Conservation (phyloP, 2,113 vertebrate species). For the Passer montanus region DNA sequence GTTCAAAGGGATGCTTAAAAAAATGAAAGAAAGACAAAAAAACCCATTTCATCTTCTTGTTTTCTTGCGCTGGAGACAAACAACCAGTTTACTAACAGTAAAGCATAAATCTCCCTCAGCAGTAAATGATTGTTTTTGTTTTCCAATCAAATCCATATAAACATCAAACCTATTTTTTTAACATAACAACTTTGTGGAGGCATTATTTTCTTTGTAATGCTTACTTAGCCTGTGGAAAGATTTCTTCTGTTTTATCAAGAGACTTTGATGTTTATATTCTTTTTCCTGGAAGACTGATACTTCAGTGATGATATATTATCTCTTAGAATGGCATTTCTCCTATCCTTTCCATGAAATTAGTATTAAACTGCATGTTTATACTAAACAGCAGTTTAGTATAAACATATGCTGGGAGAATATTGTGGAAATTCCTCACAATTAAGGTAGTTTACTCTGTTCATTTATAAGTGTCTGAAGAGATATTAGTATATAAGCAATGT, state of each 20-base stretch:
- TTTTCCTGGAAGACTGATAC: constrained; percentile 5
- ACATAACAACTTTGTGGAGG: not conserved
- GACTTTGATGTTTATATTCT: constrained; percentile 5
- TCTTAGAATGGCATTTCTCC: not conserved
- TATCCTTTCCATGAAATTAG: not conserved
- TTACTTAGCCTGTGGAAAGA: constrained; percentile 4
- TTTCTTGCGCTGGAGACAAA: constrained; percentile 37
- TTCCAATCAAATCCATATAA: constrained; percentile 51
- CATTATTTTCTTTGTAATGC: constrained; percentile 47
- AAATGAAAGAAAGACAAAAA: not conserved
- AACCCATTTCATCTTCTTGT: not conserved
- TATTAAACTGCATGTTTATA: not conserved
- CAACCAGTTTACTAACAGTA: not conserved
- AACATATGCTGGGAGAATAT: not conserved
- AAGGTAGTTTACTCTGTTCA: not conserved
- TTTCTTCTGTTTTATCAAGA: constrained; percentile 24
- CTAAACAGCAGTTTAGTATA: no score
- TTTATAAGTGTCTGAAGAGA: not conserved
- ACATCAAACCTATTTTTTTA: not conserved
- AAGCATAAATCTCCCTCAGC: constrained; percentile 8
- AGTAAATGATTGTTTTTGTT: constrained; percentile 31
- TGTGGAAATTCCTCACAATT: not conserved
- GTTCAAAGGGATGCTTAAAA: not conserved
- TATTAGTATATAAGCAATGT: not conserved
- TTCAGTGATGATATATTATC: not conserved